phyloP scores from a whole-genome alignment of 2,888 invertebrate species.

The Blastobasis lacticolella region DNA sequence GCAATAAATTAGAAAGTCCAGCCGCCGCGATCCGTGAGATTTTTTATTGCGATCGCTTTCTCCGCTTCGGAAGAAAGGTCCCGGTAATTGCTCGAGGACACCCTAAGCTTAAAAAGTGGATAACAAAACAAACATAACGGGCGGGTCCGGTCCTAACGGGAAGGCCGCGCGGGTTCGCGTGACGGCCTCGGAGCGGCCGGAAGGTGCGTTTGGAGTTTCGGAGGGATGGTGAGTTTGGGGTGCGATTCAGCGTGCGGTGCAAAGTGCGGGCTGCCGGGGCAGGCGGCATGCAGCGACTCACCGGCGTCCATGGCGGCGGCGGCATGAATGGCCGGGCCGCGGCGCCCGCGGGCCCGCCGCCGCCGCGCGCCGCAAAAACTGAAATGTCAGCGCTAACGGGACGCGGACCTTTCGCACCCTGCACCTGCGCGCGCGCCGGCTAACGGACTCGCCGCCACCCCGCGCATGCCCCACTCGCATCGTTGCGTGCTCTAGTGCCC shows the following conservation, averaged over 20 bases:
- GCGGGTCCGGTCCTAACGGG: background rate
- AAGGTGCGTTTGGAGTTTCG: background rate
- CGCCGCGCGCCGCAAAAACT: slow-evolving; percentile 33
- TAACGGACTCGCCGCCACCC: no score
- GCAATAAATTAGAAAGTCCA: slow-evolving; percentile 60
- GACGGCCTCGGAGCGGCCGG: background rate
- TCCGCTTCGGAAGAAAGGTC: slow-evolving; percentile 25
- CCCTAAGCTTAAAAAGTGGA: slow-evolving; percentile 18
- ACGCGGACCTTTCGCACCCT: slow-evolving; percentile 7
- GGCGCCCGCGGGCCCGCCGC: slow-evolving; percentile 10
- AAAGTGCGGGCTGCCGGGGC: slow-evolving; percentile 3
- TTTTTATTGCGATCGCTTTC: slow-evolving; percentile 45
- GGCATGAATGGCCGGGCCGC: slow-evolving; percentile 10
- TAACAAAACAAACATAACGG: slow-evolving; percentile 1
- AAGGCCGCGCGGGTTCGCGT: background rate
- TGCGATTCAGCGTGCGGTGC: background rate
- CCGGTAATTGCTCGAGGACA: slow-evolving; percentile 27
- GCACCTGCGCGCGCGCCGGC: slow-evolving; percentile 1
- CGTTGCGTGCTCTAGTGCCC: no score
- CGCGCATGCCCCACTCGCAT: no score
- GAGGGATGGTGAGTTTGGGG: background rate
- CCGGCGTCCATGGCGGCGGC: slow-evolving; percentile 14
- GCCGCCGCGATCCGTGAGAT: slow-evolving; percentile 14
- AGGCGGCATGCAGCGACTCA: slow-evolving; percentile 19
- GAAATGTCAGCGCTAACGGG: slow-evolving; percentile 42